Percentiles rank a stretch among this genome's conserved stretches.
Conservation (phyloP, 1,140 invertebrate genomes). For the Drosophila simulans region DNA sequence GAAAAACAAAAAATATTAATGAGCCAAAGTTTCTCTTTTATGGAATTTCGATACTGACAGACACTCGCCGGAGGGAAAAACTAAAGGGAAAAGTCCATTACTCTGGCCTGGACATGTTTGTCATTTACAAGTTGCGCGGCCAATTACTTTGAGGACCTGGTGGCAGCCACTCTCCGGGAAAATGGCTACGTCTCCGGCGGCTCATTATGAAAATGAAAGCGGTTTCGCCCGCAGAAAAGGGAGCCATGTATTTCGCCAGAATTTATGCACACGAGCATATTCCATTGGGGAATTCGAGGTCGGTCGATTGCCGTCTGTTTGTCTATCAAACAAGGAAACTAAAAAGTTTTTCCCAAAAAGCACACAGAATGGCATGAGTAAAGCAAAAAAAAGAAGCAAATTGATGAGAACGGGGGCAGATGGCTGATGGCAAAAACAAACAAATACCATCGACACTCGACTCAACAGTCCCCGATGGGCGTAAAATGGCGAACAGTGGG, state of each 20-base stretch:
- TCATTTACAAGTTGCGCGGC: conserved; percentile 61
- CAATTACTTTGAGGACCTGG: conserved; percentile 55
- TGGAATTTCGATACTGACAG: conserved; percentile 64
- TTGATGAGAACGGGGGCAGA: conserved; percentile 47
- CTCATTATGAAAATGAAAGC: conserved; percentile 80
- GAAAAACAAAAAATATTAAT: conserved; percentile 78
- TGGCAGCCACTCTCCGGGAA: conserved; percentile 16
- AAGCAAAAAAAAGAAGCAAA: conserved; percentile 28
- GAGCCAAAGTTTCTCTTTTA: conserved; percentile 78
- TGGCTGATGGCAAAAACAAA: conserved; percentile 61
- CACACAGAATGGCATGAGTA: conserved; percentile 24
- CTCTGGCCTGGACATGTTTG: conserved; percentile 45
- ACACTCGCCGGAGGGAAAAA: conserved; percentile 10
- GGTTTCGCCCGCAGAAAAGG: conserved; percentile 10
- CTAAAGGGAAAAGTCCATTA: conserved; percentile 22
- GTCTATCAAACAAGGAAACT: conserved; percentile 71
- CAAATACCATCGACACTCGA: conserved; percentile 70
- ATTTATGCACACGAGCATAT: conserved; percentile 79
- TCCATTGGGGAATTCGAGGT: conserved; percentile 69
- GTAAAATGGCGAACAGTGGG: conserved; percentile 29
- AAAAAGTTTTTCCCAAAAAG: conserved; percentile 76
- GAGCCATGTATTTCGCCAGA: conserved; percentile 45
- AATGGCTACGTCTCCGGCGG: conserved; percentile 34
- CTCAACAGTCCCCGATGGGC: conserved; percentile 36
- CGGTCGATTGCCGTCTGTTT: conserved; percentile 47